Percentiles rank a stretch among this genome's conserved stretches.
Evolutionary conservation across 2,888 invertebrate genomes (phyloP).

Genomic region (Minunthozetes semirufus): DNA sequence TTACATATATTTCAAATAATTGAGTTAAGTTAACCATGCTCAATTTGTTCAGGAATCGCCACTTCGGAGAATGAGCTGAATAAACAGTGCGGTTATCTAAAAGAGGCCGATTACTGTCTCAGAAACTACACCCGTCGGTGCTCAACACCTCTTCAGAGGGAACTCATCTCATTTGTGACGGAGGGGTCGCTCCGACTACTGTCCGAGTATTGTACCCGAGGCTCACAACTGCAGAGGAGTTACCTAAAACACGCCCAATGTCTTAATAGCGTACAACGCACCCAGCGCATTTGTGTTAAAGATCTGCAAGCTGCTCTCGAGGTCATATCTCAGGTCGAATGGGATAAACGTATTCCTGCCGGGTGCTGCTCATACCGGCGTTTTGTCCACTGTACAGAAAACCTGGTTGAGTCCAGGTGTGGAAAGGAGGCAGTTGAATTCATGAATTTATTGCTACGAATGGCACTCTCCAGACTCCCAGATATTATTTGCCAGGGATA

Average conservation of each 20-base stretch:
- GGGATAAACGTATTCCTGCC: slow-evolving; percentile 42
- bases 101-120: slow-evolving; percentile 43
- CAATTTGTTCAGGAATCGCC: slow-evolving; percentile 37
- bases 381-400: slow-evolving; percentile 40
- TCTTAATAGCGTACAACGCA: slow-evolving; percentile 39
- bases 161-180: slow-evolving; percentile 42
- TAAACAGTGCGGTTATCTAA: slow-evolving; percentile 42
- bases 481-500: slow-evolving; percentile 43
- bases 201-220: slow-evolving; percentile 42
- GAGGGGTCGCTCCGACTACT: slow-evolving; percentile 42
- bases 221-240: slow-evolving; percentile 38
- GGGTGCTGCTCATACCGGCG: slow-evolving; percentile 41
- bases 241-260: slow-evolving; percentile 43
- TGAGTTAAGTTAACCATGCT: background rate
- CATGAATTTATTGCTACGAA: slow-evolving; percentile 41
- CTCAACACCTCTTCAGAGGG: slow-evolving; percentile 42
- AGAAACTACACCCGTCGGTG: slow-evolving; percentile 42
- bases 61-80: slow-evolving; percentile 42
- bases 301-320: slow-evolving; percentile 43
- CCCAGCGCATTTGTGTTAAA: slow-evolving; percentile 41
- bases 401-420: slow-evolving; percentile 42
- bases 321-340: slow-evolving; percentile 40
- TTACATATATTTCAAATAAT: no score
- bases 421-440: slow-evolving; percentile 42
- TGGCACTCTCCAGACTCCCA: slow-evolving; percentile 42